Evolutionary conservation across 2,113 vertebrate genomes (phyloP).

Genomic region (Craseonycteris thonglongyai): DNA sequence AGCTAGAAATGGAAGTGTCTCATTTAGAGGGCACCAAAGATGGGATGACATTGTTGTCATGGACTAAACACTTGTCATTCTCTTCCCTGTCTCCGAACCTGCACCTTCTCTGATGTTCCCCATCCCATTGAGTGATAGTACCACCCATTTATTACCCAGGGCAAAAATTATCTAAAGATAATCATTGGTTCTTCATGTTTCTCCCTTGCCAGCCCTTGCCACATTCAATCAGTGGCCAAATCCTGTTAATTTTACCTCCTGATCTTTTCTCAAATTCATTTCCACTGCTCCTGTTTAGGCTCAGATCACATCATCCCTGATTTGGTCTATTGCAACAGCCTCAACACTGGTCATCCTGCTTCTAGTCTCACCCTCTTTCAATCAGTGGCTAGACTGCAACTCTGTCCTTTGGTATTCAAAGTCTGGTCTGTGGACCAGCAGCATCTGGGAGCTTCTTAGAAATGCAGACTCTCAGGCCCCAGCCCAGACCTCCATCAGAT

Average conservation of each 20-base stretch:
- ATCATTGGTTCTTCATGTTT: background rate
- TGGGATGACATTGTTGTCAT: background rate
- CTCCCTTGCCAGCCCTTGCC: background rate
- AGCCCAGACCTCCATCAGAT: background rate
- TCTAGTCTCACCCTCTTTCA: background rate
- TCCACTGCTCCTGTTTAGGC: background rate
- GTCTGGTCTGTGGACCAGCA: background rate
- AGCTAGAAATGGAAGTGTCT: background rate
- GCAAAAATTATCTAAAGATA: background rate
- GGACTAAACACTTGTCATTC: background rate
- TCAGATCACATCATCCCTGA: background rate
- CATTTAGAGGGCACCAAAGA: background rate
- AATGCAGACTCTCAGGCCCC: background rate
- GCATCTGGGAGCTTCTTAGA: background rate
- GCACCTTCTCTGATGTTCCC: background rate
- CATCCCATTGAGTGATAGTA: background rate
- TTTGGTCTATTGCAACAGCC: background rate
- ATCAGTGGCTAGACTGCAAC: background rate
- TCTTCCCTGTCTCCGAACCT: background rate
- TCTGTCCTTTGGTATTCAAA: background rate
- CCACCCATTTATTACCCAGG: background rate
- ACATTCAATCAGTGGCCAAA: background rate
- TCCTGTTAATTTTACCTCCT: background rate
- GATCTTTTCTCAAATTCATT: background rate
- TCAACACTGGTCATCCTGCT: background rate